Conservation (phyloP, 2,888 invertebrate species). For the Alentia gelatinosa region DNA sequence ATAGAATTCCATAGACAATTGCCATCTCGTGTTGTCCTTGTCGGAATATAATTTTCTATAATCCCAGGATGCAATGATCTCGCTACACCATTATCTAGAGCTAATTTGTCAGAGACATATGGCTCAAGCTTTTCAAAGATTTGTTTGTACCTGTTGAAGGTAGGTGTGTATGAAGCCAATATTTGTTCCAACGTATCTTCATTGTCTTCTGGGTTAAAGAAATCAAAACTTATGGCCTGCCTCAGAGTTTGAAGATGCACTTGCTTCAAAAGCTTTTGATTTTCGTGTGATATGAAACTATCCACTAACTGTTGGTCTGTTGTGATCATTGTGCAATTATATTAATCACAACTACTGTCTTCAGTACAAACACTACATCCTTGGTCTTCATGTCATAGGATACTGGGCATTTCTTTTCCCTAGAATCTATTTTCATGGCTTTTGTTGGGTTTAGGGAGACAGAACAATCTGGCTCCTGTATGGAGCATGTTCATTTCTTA, state of each 20-base stretch:
- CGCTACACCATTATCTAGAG: background rate
- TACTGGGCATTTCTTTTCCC: background rate
- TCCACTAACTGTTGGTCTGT: background rate
- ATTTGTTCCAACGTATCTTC: background rate
- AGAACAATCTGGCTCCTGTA: too few species aligned
- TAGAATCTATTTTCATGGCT: background rate
- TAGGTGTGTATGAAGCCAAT: background rate
- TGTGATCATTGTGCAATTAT: background rate
- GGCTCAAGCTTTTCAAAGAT: background rate
- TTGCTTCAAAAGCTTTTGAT: background rate
- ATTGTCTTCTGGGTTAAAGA: background rate
- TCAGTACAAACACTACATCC: background rate
- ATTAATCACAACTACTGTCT: background rate
- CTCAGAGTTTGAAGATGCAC: background rate
- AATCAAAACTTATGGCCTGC: background rate
- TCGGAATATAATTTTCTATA: background rate
- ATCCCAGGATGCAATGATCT: background rate
- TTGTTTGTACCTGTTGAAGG: background rate
- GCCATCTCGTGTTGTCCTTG: background rate
- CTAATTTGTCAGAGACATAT: background rate
- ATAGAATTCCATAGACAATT: constrained; percentile 10
- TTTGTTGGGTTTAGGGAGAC: background rate
- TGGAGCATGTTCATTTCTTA: too few species aligned
- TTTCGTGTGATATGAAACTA: background rate
- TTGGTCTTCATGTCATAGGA: background rate